A percentile compares a stretch with the other conserved stretches of the same genome.
These are phyloP conservation scores for Gobius niger DNA, from an alignment of 2,113 vertebrate genomes.

Conservation along the genomic window DNA sequence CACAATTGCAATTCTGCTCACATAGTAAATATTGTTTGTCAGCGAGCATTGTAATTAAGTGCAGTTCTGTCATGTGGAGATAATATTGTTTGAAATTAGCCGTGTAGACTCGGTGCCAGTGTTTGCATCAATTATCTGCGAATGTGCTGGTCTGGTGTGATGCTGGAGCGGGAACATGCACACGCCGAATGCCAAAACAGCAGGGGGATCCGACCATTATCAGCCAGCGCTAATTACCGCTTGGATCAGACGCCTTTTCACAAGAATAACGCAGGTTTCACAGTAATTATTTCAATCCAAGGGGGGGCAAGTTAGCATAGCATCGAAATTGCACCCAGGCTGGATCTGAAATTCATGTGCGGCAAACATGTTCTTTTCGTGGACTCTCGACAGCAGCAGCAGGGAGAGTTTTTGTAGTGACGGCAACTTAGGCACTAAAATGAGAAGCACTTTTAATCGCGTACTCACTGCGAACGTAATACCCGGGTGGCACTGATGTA, in stretches of 20 bases:
- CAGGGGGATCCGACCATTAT: conserved; percentile 12
- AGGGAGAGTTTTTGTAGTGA: too few species aligned
- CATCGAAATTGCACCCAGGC: conserved; percentile 19
- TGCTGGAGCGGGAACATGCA: conserved; percentile 20
- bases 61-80: neutral
- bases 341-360: neutral
- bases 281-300: conserved; percentile 30
- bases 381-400: too few species aligned
- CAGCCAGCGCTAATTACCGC: conserved; percentile 41
- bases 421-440: too few species aligned
- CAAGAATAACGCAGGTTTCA: neutral
- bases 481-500: too few species aligned
- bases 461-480: too few species aligned
- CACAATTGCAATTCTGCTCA: too few species aligned
- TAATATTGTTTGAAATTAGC: neutral
- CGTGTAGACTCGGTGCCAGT: neutral
- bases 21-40: too few species aligned
- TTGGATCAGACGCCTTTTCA: conserved; percentile 11
- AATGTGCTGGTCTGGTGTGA: neutral
- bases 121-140: neutral
- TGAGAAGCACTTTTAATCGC: too few species aligned
- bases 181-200: conserved; percentile 16
- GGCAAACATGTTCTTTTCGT: too few species aligned
- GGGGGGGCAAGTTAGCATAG: neutral
- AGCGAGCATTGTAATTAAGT: neutral